phyloP scores from a whole-genome alignment of 2,797 vertebrate genomes.

The Aulostomus chinensis region DNA sequence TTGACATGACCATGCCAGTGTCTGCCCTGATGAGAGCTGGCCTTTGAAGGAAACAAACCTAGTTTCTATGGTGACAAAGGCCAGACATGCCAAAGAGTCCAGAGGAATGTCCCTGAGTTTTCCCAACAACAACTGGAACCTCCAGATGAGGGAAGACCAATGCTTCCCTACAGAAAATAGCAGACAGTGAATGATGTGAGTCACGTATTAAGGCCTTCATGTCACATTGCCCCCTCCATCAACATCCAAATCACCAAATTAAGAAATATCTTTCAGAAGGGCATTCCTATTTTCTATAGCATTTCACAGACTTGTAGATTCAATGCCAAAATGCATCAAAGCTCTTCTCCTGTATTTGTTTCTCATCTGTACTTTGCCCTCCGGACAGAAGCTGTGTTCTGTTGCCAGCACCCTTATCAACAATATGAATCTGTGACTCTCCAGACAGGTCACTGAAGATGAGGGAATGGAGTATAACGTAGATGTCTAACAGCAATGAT shows the following conservation, averaged over 20 bases:
- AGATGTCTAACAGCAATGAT: too few species aligned
- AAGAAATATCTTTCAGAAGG: too few species aligned
- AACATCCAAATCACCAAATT: too few species aligned
- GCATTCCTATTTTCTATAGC: too few species aligned
- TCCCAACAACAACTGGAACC: conserved; percentile 16
- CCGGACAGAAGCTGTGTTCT: neutral
- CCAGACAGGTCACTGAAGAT: neutral
- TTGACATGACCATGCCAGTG: conserved; percentile 72
- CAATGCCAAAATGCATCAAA: too few species aligned
- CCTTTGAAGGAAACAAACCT: conserved; percentile 65
- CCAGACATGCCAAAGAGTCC: conserved; percentile 51
- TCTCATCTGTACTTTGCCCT: too few species aligned
- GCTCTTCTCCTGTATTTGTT: too few species aligned
- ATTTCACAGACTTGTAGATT: too few species aligned
- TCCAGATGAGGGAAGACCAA: neutral
- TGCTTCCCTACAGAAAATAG: too few species aligned
- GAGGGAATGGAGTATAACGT: neutral
- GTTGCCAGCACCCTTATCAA: conserved; percentile 3
- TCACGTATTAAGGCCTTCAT: too few species aligned
- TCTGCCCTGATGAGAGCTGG: conserved; percentile 51
- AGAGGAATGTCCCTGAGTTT: conserved; percentile 36
- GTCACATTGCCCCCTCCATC: too few species aligned
- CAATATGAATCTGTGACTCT: neutral
- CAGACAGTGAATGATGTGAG: too few species aligned
- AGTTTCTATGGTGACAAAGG: conserved; percentile 39